phyloP scores from a whole-genome alignment of 2,888 invertebrate species.

The Isoperla grammatica region DNA sequence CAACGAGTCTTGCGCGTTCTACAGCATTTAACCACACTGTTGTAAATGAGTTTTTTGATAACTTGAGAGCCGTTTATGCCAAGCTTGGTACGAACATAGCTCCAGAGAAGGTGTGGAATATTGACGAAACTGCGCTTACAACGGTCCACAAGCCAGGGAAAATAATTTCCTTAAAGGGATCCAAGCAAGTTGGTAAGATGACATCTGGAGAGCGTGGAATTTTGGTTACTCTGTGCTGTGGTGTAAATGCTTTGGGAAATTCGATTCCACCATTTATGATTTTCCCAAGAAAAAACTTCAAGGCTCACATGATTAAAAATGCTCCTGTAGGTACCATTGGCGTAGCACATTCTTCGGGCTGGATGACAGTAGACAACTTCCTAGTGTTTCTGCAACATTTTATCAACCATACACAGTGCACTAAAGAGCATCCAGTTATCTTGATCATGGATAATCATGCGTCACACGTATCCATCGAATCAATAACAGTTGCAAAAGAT shows the following conservation, averaged over 20 bases:
- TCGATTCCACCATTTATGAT: conserved; percentile 39
- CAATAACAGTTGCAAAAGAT: conserved; percentile 29
- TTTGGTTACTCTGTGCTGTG: no score
- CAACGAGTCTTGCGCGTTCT: no score
- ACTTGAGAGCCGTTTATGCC: no score
- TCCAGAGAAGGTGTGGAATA: no score
- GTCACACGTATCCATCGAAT: conserved; percentile 32
- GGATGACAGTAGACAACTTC: conserved; percentile 35
- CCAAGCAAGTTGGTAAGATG: no score
- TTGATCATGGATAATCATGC: conserved; percentile 34
- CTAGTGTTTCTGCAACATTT: conserved; percentile 5
- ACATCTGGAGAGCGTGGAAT: no score
- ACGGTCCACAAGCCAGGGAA: conserved; percentile 28
- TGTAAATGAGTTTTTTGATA: no score
- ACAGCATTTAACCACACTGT: no score
- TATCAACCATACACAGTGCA: conserved; percentile 22
- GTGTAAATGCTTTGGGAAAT: conserved; percentile 37
- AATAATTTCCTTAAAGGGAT: conserved; percentile 38
- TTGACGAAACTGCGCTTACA: no score
- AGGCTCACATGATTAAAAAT: conserved; percentile 37
- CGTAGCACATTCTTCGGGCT: conserved; percentile 38
- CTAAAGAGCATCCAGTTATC: conserved; percentile 28
- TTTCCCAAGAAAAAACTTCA: conserved; percentile 39
- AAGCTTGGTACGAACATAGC: no score
- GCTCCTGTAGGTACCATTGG: conserved; percentile 39